Base-by-base conservation (phyloP, 2,888 invertebrate species). In the Limenitis camilla region DNA sequence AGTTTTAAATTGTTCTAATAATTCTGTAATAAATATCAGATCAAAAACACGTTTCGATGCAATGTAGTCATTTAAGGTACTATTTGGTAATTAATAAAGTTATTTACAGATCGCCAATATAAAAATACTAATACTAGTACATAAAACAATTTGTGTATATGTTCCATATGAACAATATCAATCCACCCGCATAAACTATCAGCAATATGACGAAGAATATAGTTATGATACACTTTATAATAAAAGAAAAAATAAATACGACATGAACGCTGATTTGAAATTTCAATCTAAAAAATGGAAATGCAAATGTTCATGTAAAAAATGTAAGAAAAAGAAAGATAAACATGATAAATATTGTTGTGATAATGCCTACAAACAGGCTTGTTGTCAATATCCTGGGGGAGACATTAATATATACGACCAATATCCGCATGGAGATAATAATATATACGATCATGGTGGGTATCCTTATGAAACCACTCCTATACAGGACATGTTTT, bases 251-350 rank as follows among this genome's bases (percentile, higher is more conserved):
- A 39, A 28, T 29, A 41, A 44, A 19, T 32, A 41, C 8, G 39
- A 44, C 5, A 48, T 49, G 6, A 45, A 49, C 32, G 36, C 41
- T 31, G 50, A 55, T 39, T 6, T 51, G 10, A 45, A 56, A 44
- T 5, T 52, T 45, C 41, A 19, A 27, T 5, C 10, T 31, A 48
- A 45, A 10, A 42, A 32, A 33, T 29, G 46, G 8, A 56, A 58
- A 11, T 60, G 59, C 40, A 55, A 56, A 50, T 62, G 58, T 36
- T 55, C 60, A 9, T 64, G 64, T 51, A 52, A 44, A 40, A 8
- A 40, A 11, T 48, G 47, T 11, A 19, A 38, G 31, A 31, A 47
- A 0, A 32, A 46, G 19, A 45, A 29, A 35, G 10, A n/a, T 7
- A 32, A 33, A 11, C 31, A 32, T 32, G 38, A n/a, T n/a, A n/a